phyloP scores from a whole-genome alignment of 2,797 vertebrate species.

The Petrocephalus schoutedeni region DNA sequence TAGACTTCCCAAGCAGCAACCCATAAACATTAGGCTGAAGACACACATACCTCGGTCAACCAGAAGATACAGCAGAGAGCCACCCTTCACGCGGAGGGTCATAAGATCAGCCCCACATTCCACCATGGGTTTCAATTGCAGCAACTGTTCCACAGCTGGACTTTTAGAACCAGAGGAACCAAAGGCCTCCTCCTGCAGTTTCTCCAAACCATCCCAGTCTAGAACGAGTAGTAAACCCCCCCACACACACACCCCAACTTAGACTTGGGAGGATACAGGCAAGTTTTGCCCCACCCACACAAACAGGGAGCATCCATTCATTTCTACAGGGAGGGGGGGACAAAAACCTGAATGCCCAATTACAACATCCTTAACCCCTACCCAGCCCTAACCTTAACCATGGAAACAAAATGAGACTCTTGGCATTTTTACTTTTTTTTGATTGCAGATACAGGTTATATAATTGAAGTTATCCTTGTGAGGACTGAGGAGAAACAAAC shows the following conservation, averaged over 20 bases:
- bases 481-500: background rate
- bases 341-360: no score
- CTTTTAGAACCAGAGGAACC: background rate
- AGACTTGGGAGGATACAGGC: no score
- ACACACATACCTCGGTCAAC: constrained; percentile 56
- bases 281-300: no score
- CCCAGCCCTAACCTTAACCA: no score
- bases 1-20: background rate
- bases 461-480: background rate
- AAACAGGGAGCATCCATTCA: no score
- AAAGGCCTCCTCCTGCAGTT: constrained; percentile 8
- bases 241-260: no score
- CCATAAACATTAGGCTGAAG: background rate
- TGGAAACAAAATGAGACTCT: no score
- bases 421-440: no score
- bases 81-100: constrained; percentile 49
- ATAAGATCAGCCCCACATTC: constrained; percentile 57
- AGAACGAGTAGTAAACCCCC: background rate
- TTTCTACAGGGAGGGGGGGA: no score
- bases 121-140: constrained; percentile 57
- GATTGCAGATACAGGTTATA: no score
- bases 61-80: constrained; percentile 42
- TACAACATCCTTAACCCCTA: no score
- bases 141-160: constrained; percentile 41
- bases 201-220: constrained; percentile 43